Conservation (phyloP, 2,888 invertebrate species). For the Drosophila kuntzei region DNA sequence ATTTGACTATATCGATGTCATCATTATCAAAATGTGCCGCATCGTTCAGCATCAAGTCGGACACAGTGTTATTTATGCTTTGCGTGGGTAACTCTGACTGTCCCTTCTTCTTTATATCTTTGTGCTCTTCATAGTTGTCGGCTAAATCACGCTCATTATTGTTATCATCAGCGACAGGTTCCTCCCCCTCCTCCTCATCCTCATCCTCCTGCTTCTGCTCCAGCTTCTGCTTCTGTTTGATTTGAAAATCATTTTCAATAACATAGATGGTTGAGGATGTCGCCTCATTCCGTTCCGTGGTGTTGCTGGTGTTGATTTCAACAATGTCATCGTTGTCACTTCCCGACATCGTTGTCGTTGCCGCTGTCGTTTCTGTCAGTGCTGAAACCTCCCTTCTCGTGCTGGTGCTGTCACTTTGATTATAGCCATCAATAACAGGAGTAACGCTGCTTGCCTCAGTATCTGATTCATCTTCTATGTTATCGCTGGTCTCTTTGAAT, state of each 20-base stretch:
- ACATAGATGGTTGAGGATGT: constrained; percentile 41
- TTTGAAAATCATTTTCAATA: constrained; percentile 82
- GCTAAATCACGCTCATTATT: constrained; percentile 83
- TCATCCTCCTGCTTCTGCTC: background rate
- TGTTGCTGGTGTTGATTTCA: constrained; percentile 70
- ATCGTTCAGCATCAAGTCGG: constrained; percentile 84
- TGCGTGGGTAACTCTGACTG: constrained; percentile 19
- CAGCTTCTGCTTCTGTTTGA: constrained; percentile 61
- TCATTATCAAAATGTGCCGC: constrained; percentile 71
- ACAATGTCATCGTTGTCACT: constrained; percentile 71
- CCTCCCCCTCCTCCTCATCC: constrained; percentile 3
- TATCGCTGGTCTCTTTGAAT: constrained; percentile 36
- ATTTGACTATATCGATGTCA: constrained; percentile 83
- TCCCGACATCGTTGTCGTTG: background rate
- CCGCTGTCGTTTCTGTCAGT: constrained; percentile 27
- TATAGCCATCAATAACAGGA: constrained; percentile 78
- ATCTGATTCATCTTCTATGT: constrained; percentile 47
- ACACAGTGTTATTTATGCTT: constrained; percentile 60
- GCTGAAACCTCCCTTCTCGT: constrained; percentile 27
- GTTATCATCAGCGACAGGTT: constrained; percentile 70
- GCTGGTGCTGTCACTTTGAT: constrained; percentile 76
- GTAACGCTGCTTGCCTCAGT: constrained; percentile 49
- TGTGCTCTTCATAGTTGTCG: constrained; percentile 72
- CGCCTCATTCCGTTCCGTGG: constrained; percentile 22
- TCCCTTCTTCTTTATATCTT: background rate